Evolutionary conservation across 2,113 vertebrate genomes (phyloP).

Genomic region (Ochotona curzoniae): DNA sequence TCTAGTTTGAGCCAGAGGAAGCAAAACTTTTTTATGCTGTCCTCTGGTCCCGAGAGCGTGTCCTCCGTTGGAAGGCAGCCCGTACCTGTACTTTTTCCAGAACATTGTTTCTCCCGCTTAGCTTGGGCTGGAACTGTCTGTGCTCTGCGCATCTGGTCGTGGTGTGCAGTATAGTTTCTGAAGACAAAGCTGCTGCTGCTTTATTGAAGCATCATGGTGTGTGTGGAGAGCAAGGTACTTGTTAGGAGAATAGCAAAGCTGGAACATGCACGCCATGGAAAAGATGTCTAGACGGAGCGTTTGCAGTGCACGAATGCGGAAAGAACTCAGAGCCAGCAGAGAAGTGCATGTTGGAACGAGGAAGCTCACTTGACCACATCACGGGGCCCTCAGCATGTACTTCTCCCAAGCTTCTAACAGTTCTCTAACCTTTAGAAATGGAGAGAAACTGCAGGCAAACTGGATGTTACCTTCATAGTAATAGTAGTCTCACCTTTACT

Average conservation of each 20-base stretch:
- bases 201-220: background rate
- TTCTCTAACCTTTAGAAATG: background rate
- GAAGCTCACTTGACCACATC: background rate
- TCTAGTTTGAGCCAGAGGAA: accelerated
- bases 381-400: background rate
- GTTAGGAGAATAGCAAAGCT: background rate
- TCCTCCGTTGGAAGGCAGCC: background rate
- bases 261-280: background rate
- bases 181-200: background rate
- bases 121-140: background rate
- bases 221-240: background rate
- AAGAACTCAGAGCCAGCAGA: background rate
- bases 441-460: background rate
- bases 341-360: background rate
- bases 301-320: slow-evolving; percentile 1
- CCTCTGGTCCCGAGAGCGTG: background rate
- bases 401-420: too few species aligned
- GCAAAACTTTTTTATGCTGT: background rate
- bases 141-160: background rate
- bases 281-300: background rate
- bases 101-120: background rate
- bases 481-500: background rate
- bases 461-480: background rate
- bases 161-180: background rate
- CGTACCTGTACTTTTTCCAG: background rate